These are phyloP conservation scores for Cheilosia vulpina DNA, from an alignment of 2,888 invertebrate genomes.

Conservation along the genomic window DNA sequence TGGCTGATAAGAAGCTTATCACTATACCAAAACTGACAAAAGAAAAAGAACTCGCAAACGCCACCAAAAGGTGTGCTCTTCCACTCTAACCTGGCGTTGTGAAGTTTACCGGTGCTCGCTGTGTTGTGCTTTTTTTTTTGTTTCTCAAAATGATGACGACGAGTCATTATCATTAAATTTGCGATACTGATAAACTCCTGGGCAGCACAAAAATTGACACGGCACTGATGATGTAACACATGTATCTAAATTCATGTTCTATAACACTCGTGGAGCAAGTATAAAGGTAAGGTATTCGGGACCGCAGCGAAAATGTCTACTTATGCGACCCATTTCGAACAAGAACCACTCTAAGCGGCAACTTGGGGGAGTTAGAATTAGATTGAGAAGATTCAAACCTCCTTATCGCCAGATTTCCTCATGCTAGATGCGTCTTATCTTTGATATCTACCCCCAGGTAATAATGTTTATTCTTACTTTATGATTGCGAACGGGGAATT, in stretches of 20 bases:
- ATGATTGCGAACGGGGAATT: conserved; percentile 7
- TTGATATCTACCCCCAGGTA: not conserved
- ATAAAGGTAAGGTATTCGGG: too few relatives aligned
- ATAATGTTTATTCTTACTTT: conserved; percentile 9
- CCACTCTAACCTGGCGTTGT: not conserved
- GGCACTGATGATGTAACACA: not conserved
- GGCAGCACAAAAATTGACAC: conserved; percentile 5
- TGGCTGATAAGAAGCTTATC: conserved; percentile 50
- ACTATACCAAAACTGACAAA: conserved; percentile 11
- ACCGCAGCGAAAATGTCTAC: too few relatives aligned
- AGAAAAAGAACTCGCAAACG: not conserved
- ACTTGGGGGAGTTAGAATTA: too few relatives aligned
- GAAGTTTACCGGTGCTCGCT: conserved; percentile 21
- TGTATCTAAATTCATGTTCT: not conserved
- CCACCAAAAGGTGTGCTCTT: conserved; percentile 3
- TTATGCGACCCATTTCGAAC: too few relatives aligned
- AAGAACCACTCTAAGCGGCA: too few relatives aligned
- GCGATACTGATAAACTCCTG: conserved; percentile 28
- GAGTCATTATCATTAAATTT: conserved; percentile 31
- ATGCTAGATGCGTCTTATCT: conserved; percentile 20
- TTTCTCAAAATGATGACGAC: conserved; percentile 13
- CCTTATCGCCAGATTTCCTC: not conserved
- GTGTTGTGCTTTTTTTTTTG: not conserved
- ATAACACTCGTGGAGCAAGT: not conserved
- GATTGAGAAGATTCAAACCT: too few relatives aligned